Evolutionary conservation across 2,888 invertebrate species (phyloP), one percentile per base, ranked within the genome.

Genomic region (Phragmatobia fuliginosa): DNA sequence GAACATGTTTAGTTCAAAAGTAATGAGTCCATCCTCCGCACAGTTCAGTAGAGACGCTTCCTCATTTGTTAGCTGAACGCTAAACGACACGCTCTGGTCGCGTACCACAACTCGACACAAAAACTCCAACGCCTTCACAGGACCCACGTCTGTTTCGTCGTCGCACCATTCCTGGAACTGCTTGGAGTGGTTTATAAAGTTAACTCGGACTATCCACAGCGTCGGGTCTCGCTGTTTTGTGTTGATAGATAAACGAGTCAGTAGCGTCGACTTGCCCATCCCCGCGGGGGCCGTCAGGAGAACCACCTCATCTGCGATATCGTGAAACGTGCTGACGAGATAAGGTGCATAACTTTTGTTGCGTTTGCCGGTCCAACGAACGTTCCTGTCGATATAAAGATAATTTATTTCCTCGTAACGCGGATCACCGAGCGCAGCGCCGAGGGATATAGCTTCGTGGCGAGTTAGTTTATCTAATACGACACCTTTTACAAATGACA

Each of bases 181-280:
- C 45, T 66, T 60, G 2, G 60, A 25, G 31, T 60, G 18, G 16
- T 66, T 60, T 45, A 66, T 31, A 11, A 66, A 41, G 25, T 66
- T 66, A 25, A 60, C 60, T 41, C 60, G 59, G 31, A 66, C 16
- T 36, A 66, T 66, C 66, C 66, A 66, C n/a, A 60, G 6, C 4
- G 41, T 21, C 2, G 3, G 25, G 2, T 59, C n/a, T 1, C 8
- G 16, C 31, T 49, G n/a, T 21, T 66, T 66, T 21, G 66, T 66
- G 36, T 38, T 58, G n/a, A 41, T 16, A 33, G 66, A 59, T 7
- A 66, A 28, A 21, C 71, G 61, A 21, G 73, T 73, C n/a, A 75
- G 66, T 21, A 71, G 58, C 5, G 71, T 71, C 14, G 75, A 75
- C 60, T 75, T 75, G 28, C 75, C 75, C 69, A 75, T 71, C 2